These are phyloP conservation scores for Syrphus vitripennis DNA, from an alignment of 2,888 invertebrate species.

Conservation along the genomic window DNA sequence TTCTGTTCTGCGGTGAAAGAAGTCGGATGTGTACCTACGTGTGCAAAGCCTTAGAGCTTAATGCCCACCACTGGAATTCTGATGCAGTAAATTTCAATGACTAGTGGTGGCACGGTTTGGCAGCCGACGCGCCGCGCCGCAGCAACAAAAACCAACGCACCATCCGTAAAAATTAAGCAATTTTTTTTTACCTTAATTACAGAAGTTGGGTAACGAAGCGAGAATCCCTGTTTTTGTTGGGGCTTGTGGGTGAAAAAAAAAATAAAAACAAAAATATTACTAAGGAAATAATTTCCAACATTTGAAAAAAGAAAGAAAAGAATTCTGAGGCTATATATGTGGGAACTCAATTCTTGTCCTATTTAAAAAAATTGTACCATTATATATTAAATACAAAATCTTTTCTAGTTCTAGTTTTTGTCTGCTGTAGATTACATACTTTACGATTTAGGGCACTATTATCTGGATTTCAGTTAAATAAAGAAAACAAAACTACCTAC, in stretches of 20 bases:
- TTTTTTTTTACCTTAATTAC: constrained; percentile 67
- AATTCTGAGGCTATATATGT: neutral
- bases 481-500: neutral
- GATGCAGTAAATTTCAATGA: constrained; percentile 66
- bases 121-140: neutral
- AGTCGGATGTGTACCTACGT: neutral
- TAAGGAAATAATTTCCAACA: constrained; percentile 18
- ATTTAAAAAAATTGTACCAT: neutral
- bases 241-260: neutral
- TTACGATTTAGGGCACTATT: constrained; percentile 39
- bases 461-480: constrained; percentile 41
- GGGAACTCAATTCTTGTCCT: constrained; percentile 17
- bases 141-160: constrained; percentile 51
- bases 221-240: constrained; percentile 44
- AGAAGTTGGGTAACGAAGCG: constrained; percentile 53
- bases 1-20: neutral
- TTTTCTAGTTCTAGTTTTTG: constrained; percentile 17
- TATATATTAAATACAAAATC: too few species aligned
- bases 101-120: neutral
- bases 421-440: constrained; percentile 31
- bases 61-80: constrained; percentile 46
- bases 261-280: neutral
- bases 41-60: constrained; percentile 38
- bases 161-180: constrained; percentile 61
- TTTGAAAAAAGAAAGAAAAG: neutral